Conservation (phyloP, 1,140 invertebrate genomes). For the Drosophila equinoxialis region DNA sequence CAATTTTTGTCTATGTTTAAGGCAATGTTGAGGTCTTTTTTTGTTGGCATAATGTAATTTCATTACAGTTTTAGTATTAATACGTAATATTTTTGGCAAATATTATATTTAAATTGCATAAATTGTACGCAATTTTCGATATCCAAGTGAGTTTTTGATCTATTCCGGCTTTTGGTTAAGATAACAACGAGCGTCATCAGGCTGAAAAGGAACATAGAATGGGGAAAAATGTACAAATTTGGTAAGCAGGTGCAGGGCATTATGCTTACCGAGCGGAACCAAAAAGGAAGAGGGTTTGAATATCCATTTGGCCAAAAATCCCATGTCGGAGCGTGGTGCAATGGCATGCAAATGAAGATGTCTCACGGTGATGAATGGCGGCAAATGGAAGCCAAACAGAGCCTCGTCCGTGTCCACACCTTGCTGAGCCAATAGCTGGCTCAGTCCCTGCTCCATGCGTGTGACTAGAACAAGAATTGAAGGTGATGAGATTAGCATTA, state of each 20-base stretch:
- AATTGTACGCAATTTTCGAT: background rate
- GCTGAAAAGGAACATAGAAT: background rate
- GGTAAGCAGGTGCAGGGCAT: no score
- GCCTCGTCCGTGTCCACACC: constrained; percentile 84
- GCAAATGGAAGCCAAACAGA: constrained; percentile 95
- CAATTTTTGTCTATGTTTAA: background rate
- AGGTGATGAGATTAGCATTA: background rate
- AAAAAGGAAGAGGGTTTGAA: constrained; percentile 89
- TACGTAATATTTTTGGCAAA: background rate
- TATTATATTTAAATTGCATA: background rate
- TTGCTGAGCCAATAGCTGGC: constrained; percentile 62
- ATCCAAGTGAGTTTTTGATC: background rate
- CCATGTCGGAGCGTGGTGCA: constrained; percentile 90
- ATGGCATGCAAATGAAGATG: constrained; percentile 96
- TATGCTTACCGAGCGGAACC: constrained; percentile 92
- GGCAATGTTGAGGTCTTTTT: background rate
- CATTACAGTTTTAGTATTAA: background rate
- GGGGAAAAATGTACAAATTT: no score
- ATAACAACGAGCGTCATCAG: background rate
- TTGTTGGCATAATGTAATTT: background rate
- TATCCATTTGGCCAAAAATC: constrained; percentile 86
- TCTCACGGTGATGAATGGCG: constrained; percentile 92
- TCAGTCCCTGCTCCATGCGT: constrained; percentile 46
- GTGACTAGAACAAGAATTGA: constrained; percentile 46
- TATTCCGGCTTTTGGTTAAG: background rate